Evolutionary conservation across 2,888 invertebrate genomes (phyloP), one percentile per base, ranked within the genome.

Genomic region (Tridacna crocea): DNA sequence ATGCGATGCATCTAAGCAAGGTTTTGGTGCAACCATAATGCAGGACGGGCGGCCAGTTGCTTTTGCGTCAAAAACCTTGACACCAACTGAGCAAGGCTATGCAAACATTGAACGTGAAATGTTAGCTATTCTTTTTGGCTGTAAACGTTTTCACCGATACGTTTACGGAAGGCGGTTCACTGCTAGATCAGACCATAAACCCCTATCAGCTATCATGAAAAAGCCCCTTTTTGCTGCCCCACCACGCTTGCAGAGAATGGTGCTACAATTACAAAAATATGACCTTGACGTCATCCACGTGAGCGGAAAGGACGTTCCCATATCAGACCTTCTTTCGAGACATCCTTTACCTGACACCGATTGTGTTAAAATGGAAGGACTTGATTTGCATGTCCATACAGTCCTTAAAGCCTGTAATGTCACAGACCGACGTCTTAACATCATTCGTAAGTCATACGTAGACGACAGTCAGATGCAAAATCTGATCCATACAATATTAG

Each of bases 21-120:
- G 76, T 17, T 17, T 66, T 55, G 76, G 76, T n/a, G 55, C 68
- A 11, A 19, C 36, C 11, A 55, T 76, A 3, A 17, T 89, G 12
- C 90, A 90, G 55, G 79, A 89, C 10, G 83, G 80, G 1, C 77
- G 66, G 58, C 90, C 88, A 0, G 77, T 90, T 17, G 89, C 88
- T 12, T 91, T 84, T 72, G 89, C 90, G 12, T 89, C 88, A 4
- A 89, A 88, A 83, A 73, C 86, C 8, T 72, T 91, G 11, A 88
- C 87, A 0, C 73, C 75, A 36, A 79, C 87, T n/a, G 89, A 90
- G 78, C 46, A 58, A 19, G 27, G 26, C n/a, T 91, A 91, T 70
- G 88, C 87, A 2, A 84, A 88, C 48, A 89, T 89, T 12, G 89
- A 91, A 72, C 78, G 87, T 47, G 89, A 90, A 77, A 72, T 85